phyloP scores from a whole-genome alignment of 23 tunicate species.

The Corella eumyota region DNA sequence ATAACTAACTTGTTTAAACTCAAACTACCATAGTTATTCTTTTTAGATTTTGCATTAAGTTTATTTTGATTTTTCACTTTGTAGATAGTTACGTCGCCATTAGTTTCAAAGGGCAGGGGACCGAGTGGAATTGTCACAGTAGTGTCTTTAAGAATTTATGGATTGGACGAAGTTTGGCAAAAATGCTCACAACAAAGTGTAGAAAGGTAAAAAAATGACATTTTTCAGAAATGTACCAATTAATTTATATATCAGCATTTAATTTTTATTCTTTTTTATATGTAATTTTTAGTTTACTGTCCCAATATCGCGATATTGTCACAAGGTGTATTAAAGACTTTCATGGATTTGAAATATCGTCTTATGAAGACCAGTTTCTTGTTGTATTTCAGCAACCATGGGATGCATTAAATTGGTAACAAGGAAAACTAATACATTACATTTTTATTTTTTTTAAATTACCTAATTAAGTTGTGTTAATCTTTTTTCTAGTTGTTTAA shows the following conservation, averaged over 20 bases:
- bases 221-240: too few species aligned
- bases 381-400: constrained; percentile 85
- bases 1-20: too few species aligned
- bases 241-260: neutral
- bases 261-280: neutral
- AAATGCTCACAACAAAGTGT: constrained; percentile 49
- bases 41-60: too few species aligned
- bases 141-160: constrained; percentile 58
- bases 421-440: neutral
- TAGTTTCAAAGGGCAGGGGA: constrained; percentile 74
- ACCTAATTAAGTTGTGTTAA: neutral
- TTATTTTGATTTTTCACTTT: too few species aligned
- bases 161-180: constrained; percentile 62
- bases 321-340: constrained; percentile 62
- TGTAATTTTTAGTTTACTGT: constrained; percentile 23
- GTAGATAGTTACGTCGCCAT: constrained; percentile 56
- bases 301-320: constrained; percentile 26
- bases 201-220: constrained; percentile 16
- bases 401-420: constrained; percentile 86
- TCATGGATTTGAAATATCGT: constrained; percentile 70
- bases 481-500: constrained; percentile 46
- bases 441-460: neutral
- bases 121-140: constrained; percentile 74
- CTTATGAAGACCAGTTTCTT: constrained; percentile 64
- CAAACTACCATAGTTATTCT: too few species aligned